Evolutionary conservation across 1,140 invertebrate species (phyloP), one percentile per base, ranked within the genome.

Genomic region (Gryllus bimaculatus): DNA sequence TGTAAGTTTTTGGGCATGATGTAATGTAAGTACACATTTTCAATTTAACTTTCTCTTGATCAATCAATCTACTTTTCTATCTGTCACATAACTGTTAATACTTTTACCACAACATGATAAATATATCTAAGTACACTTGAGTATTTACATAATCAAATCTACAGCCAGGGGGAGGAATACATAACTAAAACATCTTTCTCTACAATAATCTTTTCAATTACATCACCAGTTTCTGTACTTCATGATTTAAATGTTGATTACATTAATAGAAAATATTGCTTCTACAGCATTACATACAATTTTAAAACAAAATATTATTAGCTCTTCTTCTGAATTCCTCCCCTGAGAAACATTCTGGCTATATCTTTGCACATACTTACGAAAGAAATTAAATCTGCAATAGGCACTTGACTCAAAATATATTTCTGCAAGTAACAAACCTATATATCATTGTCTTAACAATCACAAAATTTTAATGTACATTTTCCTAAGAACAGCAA

Each of bases 391-490:
- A 20, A 75, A 79, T 75, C 49, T 49, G 48, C 78, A 79, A 39
- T 47, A 74, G 78, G 47, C 78, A 79, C 74, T 79, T 79, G n/a
- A 79, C 78, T 73, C 54, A 78, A 78, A 78, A 78, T 47, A 78
- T 66, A 26, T 66, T 8, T 78, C 12, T 78, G 78, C 73, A 74
- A 21, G 10, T 21, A 78, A 73, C 18, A 78, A 78, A 73, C 18
- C 54, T 66, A 66, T 39, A 39, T 39, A 39, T 39, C 26, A 39
- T 39, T 39, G 26, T 39, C 26, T 39, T 39, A 39, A 39, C 26
- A 39, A 39, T 39, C 26, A 39, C 26, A 39, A 39, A 39, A 39
- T 39, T 39, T 39, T 39, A 39, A 39, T 39, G 26, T 39, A 39
- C 26, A 39, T 39, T 39, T 39, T 39, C 26, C 26, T 39, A 39